Percentiles rank a stretch among this genome's conserved stretches.
Conservation (phyloP, 2,888 invertebrate genomes). For the Acheta domesticus region DNA sequence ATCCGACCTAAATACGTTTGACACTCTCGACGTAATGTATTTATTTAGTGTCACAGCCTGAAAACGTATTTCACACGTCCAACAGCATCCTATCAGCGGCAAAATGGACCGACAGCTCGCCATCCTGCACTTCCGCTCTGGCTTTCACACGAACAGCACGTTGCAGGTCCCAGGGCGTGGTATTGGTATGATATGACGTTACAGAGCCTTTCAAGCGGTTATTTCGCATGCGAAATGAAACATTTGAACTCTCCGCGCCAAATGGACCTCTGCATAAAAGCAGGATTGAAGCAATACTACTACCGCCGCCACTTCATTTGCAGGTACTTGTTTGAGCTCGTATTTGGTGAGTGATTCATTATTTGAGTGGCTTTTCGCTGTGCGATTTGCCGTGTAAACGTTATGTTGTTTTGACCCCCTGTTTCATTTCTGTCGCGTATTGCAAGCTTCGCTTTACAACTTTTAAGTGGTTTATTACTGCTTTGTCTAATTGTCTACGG, state of each 20-base stretch:
- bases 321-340: neutral
- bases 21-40: neutral
- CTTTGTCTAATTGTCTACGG: too few species aligned
- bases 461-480: too few species aligned
- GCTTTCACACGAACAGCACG: too few species aligned
- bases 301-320: too few species aligned
- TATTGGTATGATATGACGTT: slow-evolving; percentile 6
- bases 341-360: neutral
- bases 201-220: neutral
- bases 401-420: too few species aligned
- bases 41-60: neutral
- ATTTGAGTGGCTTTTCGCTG: neutral
- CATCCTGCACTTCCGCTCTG: neutral
- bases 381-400: too few species aligned
- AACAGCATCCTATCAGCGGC: neutral
- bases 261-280: neutral
- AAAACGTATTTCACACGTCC: neutral
- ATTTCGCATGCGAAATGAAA: neutral
- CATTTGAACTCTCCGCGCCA: neutral
- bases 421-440: too few species aligned
- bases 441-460: too few species aligned
- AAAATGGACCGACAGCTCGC: neutral
- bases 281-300: neutral
- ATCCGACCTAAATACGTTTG: too few species aligned
- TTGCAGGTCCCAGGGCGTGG: neutral